phyloP scores from a whole-genome alignment of 2,797 vertebrate genomes.

The Atherinosoma microstoma region DNA sequence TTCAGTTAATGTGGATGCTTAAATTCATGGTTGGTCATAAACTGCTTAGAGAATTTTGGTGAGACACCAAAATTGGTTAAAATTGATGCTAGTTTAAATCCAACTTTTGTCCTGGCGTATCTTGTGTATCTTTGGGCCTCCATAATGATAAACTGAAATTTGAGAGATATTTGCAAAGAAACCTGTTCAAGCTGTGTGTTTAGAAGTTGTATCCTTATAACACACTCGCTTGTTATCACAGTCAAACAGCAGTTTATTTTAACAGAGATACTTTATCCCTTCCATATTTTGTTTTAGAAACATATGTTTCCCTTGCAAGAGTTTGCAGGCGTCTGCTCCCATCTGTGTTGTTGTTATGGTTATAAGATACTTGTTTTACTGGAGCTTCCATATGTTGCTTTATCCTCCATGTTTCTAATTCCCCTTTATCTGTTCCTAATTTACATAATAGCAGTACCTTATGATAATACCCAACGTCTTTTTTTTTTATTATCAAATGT shows the following conservation, averaged over 20 bases:
- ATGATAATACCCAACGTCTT: slow-evolving; percentile 43
- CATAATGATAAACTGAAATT: background rate
- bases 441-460: slow-evolving; percentile 61
- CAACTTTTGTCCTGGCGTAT: background rate
- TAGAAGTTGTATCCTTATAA: background rate
- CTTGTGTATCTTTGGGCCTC: background rate
- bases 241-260: slow-evolving; percentile 12
- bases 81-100: background rate
- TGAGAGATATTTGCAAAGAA: background rate
- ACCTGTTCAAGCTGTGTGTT: background rate
- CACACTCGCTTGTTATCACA: background rate
- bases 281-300: slow-evolving; percentile 34
- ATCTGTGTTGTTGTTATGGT: background rate
- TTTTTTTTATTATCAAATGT: slow-evolving; percentile 45
- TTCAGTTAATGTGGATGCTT: background rate
- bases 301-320: slow-evolving; percentile 23
- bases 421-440: slow-evolving; percentile 36
- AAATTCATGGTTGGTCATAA: background rate
- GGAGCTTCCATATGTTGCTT: slow-evolving; percentile 39
- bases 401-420: slow-evolving; percentile 2
- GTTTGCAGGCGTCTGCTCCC: slow-evolving; percentile 9
- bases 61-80: background rate
- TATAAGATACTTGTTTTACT: slow-evolving; percentile 24
- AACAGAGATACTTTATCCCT: slow-evolving; percentile 20
- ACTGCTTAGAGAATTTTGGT: background rate